Evolutionary conservation across 2,113 vertebrate species (phyloP), one percentile per base, ranked within the genome.

Genomic region (Puma concolor): DNA sequence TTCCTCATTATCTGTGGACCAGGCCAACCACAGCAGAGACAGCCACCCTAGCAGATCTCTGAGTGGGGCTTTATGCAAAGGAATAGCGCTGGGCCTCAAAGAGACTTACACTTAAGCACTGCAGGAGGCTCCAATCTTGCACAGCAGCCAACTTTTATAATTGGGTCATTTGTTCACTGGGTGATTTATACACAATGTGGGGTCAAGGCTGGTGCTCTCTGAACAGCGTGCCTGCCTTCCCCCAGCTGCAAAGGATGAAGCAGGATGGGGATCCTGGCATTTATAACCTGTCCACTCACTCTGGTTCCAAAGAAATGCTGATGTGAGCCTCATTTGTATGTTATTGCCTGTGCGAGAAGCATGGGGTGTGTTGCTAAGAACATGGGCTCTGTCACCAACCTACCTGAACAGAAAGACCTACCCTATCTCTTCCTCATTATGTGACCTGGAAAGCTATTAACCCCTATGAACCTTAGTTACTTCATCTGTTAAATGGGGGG

Each of bases 1-100:
- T 69, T 88, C 60, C 77, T 97, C 72, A 91, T 98, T 97, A 97
- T 95, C 72, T 63, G 92, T 66, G n/a, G 76, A 29, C 33, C 66
- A 60, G 82, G 95, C 72, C 88, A 92, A 64, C 44, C 48, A 69
- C 17, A 27, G 50, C 19, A 41, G 33, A 85, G 52, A 29, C 5
- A 64, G 67, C 27, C 52, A 84, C 10, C 23, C 72, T 29, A 44
- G 52, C 38, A 91, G 76, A 88, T 48, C 86, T 41, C 60, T 14
- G 38, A 88, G 31, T 0, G 0, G 44, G 33, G 41, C 64, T 50
- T 88, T 90, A 29, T 84, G 83, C 87, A 94, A 87, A 88, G 89
- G 16, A 60, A 90, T 31, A 67, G 76, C 0, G 0, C 19, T 1
- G 9, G n/a, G n/a, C 79, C 76, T 91, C 64, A 88, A 60, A 97